A percentile compares a stretch with the other conserved stretches of the same genome.
Conservation (phyloP, 2,113 vertebrate species). For the Lutjanus erythropterus region DNA sequence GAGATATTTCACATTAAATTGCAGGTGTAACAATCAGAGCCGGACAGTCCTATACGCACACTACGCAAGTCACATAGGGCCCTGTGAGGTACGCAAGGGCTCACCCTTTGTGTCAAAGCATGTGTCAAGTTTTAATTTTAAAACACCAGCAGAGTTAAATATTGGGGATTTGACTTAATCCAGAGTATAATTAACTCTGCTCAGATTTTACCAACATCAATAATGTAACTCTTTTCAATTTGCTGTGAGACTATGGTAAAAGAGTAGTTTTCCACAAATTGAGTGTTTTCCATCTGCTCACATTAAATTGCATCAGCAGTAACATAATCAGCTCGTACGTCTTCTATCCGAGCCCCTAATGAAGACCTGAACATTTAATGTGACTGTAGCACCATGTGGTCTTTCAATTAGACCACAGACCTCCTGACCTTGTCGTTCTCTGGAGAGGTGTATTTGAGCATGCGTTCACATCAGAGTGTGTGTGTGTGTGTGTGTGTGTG, state of each 20-base stretch:
- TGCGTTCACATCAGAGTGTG: neutral
- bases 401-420: conserved; percentile 76
- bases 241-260: conserved; percentile 13
- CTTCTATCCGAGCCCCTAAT: conserved; percentile 44
- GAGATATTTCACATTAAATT: too few relatives aligned
- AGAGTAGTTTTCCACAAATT: conserved; percentile 1
- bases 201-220: too few relatives aligned
- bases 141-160: too few relatives aligned
- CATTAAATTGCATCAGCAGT: conserved; percentile 42
- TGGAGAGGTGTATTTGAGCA: conserved; percentile 53
- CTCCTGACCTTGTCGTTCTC: conserved; percentile 71
- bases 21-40: too few relatives aligned
- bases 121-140: too few relatives aligned
- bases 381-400: conserved; percentile 75
- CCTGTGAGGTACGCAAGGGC: too few relatives aligned
- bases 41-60: too few relatives aligned
- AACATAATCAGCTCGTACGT: conserved; percentile 48
- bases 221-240: too few relatives aligned
- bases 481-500: conserved; percentile 46
- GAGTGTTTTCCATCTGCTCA: conserved; percentile 42
- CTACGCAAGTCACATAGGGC: too few relatives aligned
- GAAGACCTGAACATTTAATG: conserved; percentile 71
- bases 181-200: too few relatives aligned
- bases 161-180: too few relatives aligned
- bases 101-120: too few relatives aligned